Evolutionary conservation across 2,888 invertebrate species (phyloP).

Genomic region (Lamellibrachia columna): DNA sequence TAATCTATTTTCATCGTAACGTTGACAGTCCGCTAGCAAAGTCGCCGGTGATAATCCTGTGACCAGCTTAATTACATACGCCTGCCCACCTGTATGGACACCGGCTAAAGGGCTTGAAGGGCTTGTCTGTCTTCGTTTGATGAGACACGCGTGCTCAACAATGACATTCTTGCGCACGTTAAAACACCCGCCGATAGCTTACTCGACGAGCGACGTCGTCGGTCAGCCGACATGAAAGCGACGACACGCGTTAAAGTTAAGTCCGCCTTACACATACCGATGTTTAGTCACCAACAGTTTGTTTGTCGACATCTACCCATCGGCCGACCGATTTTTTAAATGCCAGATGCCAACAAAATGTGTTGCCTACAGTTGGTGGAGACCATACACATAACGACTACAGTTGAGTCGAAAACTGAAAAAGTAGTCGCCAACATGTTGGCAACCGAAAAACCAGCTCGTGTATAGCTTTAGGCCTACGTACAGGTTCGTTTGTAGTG

Average conservation of each 20-base stretch:
- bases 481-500: not conserved
- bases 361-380: too few relatives aligned
- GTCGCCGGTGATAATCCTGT: not conserved
- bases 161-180: not conserved
- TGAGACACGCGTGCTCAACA: not conserved
- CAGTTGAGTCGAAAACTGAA: too few relatives aligned
- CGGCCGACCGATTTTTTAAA: too few relatives aligned
- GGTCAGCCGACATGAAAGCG: not conserved
- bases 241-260: not conserved
- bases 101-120: not conserved
- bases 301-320: too few relatives aligned
- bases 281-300: too few relatives aligned
- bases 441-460: too few relatives aligned
- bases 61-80: not conserved
- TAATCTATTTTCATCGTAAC: not conserved
- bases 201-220: not conserved
- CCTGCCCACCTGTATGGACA: not conserved
- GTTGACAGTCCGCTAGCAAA: not conserved
- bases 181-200: not conserved
- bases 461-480: too few relatives aligned
- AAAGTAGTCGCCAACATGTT: too few relatives aligned
- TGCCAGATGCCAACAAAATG: too few relatives aligned
- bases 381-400: too few relatives aligned
- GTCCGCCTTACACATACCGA: not conserved
- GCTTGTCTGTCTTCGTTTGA: not conserved